Conservation (phyloP, 2,797 vertebrate species). For the Tangara arthus region DNA sequence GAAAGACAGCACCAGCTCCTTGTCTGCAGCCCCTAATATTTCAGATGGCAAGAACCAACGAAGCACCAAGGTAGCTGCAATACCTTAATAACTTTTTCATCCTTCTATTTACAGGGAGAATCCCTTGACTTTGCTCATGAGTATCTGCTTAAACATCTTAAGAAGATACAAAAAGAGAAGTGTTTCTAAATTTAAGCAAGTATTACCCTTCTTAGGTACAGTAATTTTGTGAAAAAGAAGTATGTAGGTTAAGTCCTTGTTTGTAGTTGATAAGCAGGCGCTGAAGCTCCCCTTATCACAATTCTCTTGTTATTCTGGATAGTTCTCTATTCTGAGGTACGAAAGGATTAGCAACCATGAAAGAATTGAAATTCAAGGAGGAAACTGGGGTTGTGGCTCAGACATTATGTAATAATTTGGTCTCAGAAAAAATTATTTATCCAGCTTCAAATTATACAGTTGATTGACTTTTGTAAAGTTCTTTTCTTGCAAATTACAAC, state of each 20-base stretch:
- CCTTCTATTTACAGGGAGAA: not conserved
- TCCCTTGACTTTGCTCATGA: not conserved
- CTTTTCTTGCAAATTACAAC: not conserved
- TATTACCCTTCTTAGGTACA: not conserved
- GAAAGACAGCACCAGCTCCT: not conserved
- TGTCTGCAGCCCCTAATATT: not conserved
- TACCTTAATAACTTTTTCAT: not conserved
- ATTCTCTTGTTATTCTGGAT: not conserved
- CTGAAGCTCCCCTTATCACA: not conserved
- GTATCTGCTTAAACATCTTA: not conserved
- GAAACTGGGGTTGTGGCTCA: constrained; percentile 17
- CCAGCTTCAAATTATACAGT: not conserved
- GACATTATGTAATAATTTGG: constrained; percentile 24
- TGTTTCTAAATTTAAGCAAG: not conserved
- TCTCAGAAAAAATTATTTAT: not conserved
- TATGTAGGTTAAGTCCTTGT: not conserved
- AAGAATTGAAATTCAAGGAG: not conserved
- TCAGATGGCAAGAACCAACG: not conserved
- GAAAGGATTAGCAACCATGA: not conserved
- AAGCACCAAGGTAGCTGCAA: not conserved
- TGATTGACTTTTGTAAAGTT: not conserved
- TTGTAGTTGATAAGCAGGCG: not conserved
- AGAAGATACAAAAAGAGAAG: not conserved
- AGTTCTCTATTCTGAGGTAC: not conserved
- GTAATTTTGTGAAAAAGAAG: not conserved